Percentiles rank a stretch among this genome's conserved stretches.
phyloP scores from a whole-genome alignment of 2,113 vertebrate genomes.

The Urocitellus parryii region DNA sequence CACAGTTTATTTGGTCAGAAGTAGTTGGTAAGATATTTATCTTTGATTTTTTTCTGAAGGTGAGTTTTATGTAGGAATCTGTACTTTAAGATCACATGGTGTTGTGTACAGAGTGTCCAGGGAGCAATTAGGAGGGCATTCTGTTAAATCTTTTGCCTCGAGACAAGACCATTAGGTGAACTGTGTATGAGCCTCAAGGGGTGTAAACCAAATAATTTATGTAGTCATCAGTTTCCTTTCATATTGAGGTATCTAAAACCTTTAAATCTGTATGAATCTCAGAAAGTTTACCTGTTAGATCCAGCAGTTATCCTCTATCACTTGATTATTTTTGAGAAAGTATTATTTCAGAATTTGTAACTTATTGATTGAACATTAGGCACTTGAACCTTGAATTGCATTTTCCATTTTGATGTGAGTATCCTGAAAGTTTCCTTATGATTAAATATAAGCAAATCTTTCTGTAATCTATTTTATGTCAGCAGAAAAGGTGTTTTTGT shows the following conservation, averaged over 20 bases:
- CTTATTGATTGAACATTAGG: not conserved
- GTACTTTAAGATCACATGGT: not conserved
- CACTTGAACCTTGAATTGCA: slow-evolving; percentile 38
- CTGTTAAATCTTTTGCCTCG: slow-evolving; percentile 69
- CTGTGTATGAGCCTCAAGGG: slow-evolving; percentile 55
- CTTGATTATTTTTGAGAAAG: slow-evolving; percentile 35
- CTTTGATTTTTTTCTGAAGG: not conserved
- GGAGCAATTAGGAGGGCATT: slow-evolving; percentile 69
- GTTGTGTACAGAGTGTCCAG: not conserved
- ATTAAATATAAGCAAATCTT: slow-evolving; percentile 33
- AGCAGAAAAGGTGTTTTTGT: not conserved
- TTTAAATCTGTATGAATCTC: slow-evolving; percentile 65
- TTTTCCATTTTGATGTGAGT: slow-evolving; percentile 43
- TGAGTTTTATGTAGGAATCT: slow-evolving; percentile 65
- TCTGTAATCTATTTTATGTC: not conserved
- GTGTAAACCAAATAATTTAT: slow-evolving; percentile 52
- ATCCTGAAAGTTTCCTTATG: slow-evolving; percentile 15
- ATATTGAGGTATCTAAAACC: slow-evolving; percentile 37
- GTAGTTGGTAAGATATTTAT: slow-evolving; percentile 47
- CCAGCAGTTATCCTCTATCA: not conserved
- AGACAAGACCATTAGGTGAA: slow-evolving; percentile 69
- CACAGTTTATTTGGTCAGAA: slow-evolving; percentile 53
- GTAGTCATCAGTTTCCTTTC: slow-evolving; percentile 58
- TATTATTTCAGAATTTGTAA: slow-evolving; percentile 2
- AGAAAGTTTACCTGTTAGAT: slow-evolving; percentile 21